Evolutionary conservation across 64 coral and sea anemone genomes (phyloP).

Genomic region (Acropora yongei): DNA sequence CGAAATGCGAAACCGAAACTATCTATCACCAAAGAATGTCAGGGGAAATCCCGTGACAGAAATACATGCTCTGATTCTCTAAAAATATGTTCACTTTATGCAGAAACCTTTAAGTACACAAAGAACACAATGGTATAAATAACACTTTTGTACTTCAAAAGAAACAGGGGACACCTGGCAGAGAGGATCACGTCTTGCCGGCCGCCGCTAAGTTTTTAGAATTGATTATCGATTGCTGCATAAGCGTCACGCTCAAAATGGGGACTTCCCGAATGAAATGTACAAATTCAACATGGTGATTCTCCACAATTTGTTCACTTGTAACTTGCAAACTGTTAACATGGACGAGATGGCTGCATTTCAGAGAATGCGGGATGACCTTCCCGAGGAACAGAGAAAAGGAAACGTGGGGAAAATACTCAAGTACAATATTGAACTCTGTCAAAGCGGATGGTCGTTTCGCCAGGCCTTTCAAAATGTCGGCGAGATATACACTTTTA

Average conservation of each 20-base stretch:
- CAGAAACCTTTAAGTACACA: not conserved
- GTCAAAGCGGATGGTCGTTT: slow-evolving; percentile 51
- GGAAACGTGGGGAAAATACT: slow-evolving; percentile 65
- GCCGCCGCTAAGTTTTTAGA: too few relatives aligned
- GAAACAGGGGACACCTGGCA: not conserved
- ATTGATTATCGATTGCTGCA: not conserved
- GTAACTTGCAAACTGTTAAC: not conserved
- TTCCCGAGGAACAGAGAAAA: slow-evolving; percentile 56
- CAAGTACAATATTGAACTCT: not conserved
- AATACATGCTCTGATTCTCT: not conserved
- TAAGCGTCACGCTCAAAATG: not conserved
- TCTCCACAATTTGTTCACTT: slow-evolving; percentile 9
- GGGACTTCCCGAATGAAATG: slow-evolving; percentile 1
- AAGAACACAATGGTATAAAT: not conserved
- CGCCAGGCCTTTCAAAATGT: slow-evolving; percentile 33
- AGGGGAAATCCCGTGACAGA: not conserved
- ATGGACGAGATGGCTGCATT: slow-evolving; percentile 25
- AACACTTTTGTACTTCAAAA: not conserved
- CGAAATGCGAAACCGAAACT: not conserved
- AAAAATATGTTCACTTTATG: not conserved
- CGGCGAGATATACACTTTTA: slow-evolving; percentile 34
- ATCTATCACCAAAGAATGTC: not conserved
- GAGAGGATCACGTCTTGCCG: not conserved
- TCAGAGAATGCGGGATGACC: slow-evolving; percentile 3
- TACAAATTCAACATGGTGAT: not conserved